Percentiles rank a stretch among this genome's conserved stretches.
Evolutionary conservation across 2,888 invertebrate species (phyloP).

Genomic region (Erebia palarica): DNA sequence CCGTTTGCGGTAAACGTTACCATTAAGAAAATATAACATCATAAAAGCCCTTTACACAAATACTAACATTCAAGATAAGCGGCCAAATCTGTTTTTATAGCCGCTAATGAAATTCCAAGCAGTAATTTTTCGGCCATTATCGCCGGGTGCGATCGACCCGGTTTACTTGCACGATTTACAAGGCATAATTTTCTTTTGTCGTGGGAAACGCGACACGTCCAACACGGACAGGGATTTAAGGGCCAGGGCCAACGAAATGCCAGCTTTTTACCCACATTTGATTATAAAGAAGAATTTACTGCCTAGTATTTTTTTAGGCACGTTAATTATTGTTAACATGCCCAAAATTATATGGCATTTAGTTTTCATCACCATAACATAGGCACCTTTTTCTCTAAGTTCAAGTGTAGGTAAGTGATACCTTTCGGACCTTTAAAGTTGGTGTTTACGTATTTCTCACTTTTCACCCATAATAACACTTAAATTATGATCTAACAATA

Average conservation of each 20-base stretch:
- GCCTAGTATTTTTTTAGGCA: not conserved
- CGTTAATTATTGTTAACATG: not conserved
- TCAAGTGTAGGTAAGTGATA: no score
- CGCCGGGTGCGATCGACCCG: conserved; percentile 26
- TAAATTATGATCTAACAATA: not conserved
- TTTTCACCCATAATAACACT: conserved; percentile 56
- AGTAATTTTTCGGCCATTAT: conserved; percentile 30
- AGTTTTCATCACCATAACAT: no score
- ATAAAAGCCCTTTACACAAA: conserved; percentile 17
- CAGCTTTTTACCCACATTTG: not conserved
- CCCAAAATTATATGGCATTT: no score
- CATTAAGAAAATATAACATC: not conserved
- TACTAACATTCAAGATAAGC: conserved; percentile 23
- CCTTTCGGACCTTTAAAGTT: no score
- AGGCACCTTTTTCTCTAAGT: no score
- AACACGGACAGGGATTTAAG: conserved; percentile 15
- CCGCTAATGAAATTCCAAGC: conserved; percentile 24
- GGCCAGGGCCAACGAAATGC: conserved; percentile 6
- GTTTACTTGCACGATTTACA: conserved; percentile 23
- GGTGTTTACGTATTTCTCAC: conserved; percentile 70
- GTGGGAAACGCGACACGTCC: conserved; percentile 19
- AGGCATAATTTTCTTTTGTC: conserved; percentile 23
- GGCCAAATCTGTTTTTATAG: conserved; percentile 21
- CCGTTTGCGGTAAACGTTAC: not conserved
- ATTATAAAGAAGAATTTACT: not conserved